Evolutionary conservation across 2,797 vertebrate species (phyloP).

Genomic region (Remorina albescens): DNA sequence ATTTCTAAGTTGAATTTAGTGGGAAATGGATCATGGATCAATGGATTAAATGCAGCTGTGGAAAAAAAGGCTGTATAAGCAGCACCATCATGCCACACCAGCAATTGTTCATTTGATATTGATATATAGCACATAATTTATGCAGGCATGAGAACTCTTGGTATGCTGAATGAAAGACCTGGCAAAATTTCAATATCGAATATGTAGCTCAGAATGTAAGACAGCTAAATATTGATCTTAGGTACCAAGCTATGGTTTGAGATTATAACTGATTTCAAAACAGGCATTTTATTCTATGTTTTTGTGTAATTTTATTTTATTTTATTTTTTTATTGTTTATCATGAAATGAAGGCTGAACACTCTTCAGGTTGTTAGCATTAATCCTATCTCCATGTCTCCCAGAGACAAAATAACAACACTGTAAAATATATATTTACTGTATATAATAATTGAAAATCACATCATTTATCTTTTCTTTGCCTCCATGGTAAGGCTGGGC

Average conservation of each 20-base stretch:
- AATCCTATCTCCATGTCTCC: conserved; percentile 3
- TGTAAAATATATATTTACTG: too few species aligned
- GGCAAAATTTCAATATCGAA: not conserved
- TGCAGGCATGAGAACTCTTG: conserved; percentile 15
- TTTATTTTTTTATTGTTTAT: not conserved
- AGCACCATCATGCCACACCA: not conserved
- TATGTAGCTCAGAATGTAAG: not conserved
- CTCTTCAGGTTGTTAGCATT: not conserved
- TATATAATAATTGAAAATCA: too few species aligned
- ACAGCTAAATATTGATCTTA: conserved; percentile 18
- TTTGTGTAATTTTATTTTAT: not conserved
- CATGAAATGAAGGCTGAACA: conserved; percentile 1
- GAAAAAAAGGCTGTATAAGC: not conserved
- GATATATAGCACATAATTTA: conserved; percentile 13
- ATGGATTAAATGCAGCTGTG: not conserved
- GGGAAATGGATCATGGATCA: not conserved
- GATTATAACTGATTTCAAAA: not conserved
- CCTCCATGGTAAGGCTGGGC: too few species aligned
- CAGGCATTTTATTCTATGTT: not conserved
- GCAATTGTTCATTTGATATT: not conserved
- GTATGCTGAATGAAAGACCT: conserved; percentile 4
- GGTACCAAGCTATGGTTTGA: not conserved
- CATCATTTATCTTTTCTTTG: too few species aligned
- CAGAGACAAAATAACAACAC: conserved; percentile 5
- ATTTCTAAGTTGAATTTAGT: not conserved